Conservation (phyloP, 2,888 invertebrate genomes). For the Trichacis sp. region DNA sequence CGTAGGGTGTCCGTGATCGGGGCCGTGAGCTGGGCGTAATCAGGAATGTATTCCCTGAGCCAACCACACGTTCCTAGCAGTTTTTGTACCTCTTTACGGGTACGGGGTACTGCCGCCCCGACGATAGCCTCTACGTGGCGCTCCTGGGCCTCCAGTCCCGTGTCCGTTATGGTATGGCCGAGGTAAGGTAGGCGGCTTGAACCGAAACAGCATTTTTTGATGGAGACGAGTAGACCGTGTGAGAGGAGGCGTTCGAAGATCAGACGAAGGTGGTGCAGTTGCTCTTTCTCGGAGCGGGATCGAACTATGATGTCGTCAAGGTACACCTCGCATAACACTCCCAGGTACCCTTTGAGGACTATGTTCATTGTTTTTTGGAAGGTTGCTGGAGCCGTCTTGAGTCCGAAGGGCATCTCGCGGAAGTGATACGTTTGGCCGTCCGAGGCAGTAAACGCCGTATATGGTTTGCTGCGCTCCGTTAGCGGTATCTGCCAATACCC, state of each 20-base stretch:
- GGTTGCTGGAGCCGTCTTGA: slow-evolving; percentile 43
- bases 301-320: slow-evolving; percentile 54
- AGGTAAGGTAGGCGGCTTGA: not conserved
- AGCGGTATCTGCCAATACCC: slow-evolving; percentile 57
- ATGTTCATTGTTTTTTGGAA: slow-evolving; percentile 29
- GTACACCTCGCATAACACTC: slow-evolving; percentile 44
- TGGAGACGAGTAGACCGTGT: not conserved
- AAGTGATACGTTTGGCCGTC: slow-evolving; percentile 52
- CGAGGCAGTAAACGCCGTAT: slow-evolving; percentile 50
- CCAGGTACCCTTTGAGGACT: slow-evolving; percentile 40
- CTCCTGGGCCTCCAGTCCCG: not conserved
- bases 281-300: slow-evolving; percentile 35
- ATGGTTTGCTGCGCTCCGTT: slow-evolving; percentile 21
- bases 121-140: too few species aligned
- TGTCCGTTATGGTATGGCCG: not conserved
- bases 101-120: not conserved
- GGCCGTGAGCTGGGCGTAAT: too few species aligned
- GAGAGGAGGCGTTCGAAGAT: slow-evolving; percentile 39
- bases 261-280: slow-evolving; percentile 36
- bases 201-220: slow-evolving; percentile 16
- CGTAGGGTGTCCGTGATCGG: not conserved
- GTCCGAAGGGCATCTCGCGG: slow-evolving; percentile 51
- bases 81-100: not conserved
- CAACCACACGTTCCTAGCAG: too few species aligned
- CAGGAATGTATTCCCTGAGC: too few species aligned